These are phyloP conservation scores for Styela clava DNA, from an alignment of 23 tunicate genomes.

Conservation along the genomic window DNA sequence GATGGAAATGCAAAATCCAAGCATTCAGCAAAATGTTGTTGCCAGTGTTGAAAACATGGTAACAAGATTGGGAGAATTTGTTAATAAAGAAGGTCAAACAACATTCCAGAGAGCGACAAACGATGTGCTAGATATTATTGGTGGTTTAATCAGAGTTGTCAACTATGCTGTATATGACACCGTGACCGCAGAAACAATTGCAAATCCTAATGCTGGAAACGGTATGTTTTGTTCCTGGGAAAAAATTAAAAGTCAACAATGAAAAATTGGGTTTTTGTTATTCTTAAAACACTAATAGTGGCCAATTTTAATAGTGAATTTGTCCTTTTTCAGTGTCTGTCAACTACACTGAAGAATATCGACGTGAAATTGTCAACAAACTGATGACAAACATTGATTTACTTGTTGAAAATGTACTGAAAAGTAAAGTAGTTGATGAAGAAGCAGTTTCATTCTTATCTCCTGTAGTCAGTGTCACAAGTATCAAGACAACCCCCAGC, in stretches of 20 bases:
- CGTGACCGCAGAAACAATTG: constrained; percentile 2
- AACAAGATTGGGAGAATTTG: constrained; percentile 51
- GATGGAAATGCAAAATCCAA: constrained; percentile 63
- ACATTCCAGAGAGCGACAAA: constrained; percentile 53
- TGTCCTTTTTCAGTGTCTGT: constrained; percentile 8
- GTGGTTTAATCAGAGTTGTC: constrained; percentile 69
- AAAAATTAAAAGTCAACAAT: neutral
- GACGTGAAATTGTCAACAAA: neutral
- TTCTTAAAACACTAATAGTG: no score
- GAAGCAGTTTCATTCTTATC: constrained; percentile 65
- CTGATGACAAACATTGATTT: constrained; percentile 1
- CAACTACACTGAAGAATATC: constrained; percentile 20
- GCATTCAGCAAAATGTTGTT: constrained; percentile 40
- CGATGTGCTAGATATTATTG: constrained; percentile 74
- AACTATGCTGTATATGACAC: constrained; percentile 66
- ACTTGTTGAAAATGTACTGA: constrained; percentile 32
- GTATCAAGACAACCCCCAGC: constrained; percentile 32
- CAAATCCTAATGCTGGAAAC: neutral
- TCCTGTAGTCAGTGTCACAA: constrained; percentile 52
- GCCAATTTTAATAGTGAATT: no score
- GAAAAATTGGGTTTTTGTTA: neutral
- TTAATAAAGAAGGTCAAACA: constrained; percentile 50
- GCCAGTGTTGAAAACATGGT: constrained; percentile 40
- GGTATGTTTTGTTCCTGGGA: no score
- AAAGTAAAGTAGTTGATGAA: constrained; percentile 79